These are phyloP conservation scores for Drosophila arawakana DNA, from an alignment of 1,140 invertebrate genomes.

Conservation along the genomic window DNA sequence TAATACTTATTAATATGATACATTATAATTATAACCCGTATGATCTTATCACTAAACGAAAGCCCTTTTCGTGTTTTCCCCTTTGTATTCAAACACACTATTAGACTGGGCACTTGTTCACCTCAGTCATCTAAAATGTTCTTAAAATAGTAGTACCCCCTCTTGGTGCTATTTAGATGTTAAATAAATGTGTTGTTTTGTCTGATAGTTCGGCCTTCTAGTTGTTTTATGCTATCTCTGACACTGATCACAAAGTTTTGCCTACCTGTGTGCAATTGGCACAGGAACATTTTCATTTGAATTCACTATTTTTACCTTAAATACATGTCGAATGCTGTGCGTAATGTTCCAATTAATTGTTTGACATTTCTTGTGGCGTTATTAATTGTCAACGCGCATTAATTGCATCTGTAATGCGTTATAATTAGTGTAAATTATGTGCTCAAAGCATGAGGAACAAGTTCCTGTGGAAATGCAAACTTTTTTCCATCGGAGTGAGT, in stretches of 20 bases:
- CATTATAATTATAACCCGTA: slow-evolving; percentile 7
- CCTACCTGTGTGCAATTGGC: slow-evolving; percentile 36
- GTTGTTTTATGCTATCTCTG: slow-evolving; percentile 19
- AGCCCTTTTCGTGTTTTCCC: slow-evolving; percentile 40
- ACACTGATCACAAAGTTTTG: slow-evolving; percentile 29
- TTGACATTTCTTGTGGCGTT: slow-evolving; percentile 56
- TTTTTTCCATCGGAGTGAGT: not conserved
- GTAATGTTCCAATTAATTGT: slow-evolving; percentile 48
- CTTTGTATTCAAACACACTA: not conserved
- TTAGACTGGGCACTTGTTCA: not conserved
- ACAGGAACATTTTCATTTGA: not conserved
- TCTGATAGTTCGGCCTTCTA: slow-evolving; percentile 16
- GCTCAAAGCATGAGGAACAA: slow-evolving; percentile 19
- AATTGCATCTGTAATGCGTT: slow-evolving; percentile 76
- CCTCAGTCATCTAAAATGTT: not conserved
- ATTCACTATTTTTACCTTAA: not conserved
- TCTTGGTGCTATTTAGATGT: not conserved
- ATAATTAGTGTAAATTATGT: slow-evolving; percentile 70
- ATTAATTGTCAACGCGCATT: slow-evolving; percentile 69
- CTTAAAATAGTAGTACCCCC: not conserved
- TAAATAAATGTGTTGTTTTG: slow-evolving; percentile 1
- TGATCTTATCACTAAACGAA: slow-evolving; percentile 8
- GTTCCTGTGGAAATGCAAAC: slow-evolving; percentile 37
- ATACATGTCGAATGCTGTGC: slow-evolving; percentile 18
- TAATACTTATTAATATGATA: slow-evolving; percentile 8